phyloP scores from a whole-genome alignment of 2,113 vertebrate genomes.

The Globicephala melas region DNA sequence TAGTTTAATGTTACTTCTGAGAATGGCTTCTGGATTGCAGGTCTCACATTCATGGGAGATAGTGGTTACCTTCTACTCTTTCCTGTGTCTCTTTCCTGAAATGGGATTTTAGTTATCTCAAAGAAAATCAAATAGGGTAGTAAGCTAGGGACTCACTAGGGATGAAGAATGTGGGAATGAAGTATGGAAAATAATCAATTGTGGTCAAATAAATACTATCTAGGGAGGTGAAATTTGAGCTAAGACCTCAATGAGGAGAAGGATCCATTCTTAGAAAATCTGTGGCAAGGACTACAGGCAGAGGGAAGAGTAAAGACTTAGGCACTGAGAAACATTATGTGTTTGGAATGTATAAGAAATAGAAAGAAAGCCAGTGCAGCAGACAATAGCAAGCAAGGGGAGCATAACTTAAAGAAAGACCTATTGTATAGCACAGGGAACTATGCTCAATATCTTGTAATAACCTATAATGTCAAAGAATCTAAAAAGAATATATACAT shows the following conservation, averaged over 20 bases:
- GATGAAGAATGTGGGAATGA: background rate
- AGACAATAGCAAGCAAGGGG: background rate
- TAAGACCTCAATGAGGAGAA: background rate
- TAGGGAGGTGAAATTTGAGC: background rate
- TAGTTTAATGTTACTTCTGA: background rate
- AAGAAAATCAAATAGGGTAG: background rate
- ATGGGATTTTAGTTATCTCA: rapidly evolving
- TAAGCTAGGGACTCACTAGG: background rate
- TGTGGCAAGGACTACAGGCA: background rate
- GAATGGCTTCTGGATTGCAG: background rate
- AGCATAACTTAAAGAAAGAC: background rate
- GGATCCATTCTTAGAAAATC: background rate
- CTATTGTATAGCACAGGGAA: background rate
- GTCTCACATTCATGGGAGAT: background rate
- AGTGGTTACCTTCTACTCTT: background rate
- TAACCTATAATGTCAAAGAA: background rate
- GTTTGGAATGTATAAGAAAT: background rate
- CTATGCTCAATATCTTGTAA: background rate
- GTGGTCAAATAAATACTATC: background rate
- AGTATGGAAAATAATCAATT: background rate
- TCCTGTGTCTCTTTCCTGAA: background rate
- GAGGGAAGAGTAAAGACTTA: background rate
- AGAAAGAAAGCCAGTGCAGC: background rate
- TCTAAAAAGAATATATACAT: background rate
- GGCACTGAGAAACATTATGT: background rate